Evolutionary conservation across 2,113 vertebrate species (phyloP).

Genomic region (Poeciliopsis prolifica): DNA sequence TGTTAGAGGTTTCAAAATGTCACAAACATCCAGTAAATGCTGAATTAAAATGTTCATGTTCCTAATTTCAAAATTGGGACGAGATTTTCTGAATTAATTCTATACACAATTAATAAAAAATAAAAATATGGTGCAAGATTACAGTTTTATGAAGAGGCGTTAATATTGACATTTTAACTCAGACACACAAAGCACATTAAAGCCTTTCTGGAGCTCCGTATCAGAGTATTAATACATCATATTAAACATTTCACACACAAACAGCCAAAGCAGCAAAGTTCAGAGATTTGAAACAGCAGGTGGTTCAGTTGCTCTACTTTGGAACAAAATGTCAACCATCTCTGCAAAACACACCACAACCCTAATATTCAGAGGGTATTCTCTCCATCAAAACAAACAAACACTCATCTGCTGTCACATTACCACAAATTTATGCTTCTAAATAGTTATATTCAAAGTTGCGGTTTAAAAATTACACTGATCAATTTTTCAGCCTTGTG

Average conservation of each 20-base stretch:
- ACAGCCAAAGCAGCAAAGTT: constrained; percentile 15
- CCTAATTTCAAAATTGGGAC: background rate
- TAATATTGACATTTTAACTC: background rate
- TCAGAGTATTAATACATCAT: too few relatives aligned
- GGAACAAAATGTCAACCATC: constrained; percentile 24
- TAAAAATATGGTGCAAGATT: too few relatives aligned
- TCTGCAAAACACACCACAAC: constrained; percentile 23
- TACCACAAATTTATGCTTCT: background rate
- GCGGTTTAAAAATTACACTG: background rate
- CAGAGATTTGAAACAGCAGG: constrained; percentile 12
- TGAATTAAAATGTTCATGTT: background rate
- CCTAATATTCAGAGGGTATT: background rate
- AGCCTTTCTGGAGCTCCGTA: too few relatives aligned
- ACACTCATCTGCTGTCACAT: background rate
- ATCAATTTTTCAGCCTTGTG: background rate
- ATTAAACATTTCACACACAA: too few relatives aligned
- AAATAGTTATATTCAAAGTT: background rate
- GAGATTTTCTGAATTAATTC: too few relatives aligned
- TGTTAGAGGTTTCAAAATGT: background rate
- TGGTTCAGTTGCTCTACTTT: background rate
- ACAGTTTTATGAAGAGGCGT: background rate
- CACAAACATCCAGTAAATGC: background rate
- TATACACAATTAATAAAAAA: too few relatives aligned
- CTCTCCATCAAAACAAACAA: background rate
- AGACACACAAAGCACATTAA: too few relatives aligned